Conservation (phyloP, 2,113 vertebrate species). For the Crotalus horridus region DNA sequence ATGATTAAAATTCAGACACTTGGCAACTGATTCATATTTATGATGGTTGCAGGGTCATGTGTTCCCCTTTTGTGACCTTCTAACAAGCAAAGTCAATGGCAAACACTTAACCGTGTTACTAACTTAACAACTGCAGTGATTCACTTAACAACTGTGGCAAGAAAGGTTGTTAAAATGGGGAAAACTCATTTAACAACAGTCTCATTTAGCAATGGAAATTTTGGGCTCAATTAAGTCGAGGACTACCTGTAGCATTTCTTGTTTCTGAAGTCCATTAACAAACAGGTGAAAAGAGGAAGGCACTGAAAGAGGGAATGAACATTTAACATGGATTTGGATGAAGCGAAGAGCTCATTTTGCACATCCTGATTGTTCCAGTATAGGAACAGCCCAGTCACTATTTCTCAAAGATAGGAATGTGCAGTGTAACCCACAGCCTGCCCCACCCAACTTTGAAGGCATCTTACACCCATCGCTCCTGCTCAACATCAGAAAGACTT, state of each 20-base stretch:
- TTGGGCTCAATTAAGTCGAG: not conserved
- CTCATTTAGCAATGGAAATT: not conserved
- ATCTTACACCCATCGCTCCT: not conserved
- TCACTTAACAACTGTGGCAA: not conserved
- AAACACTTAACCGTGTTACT: not conserved
- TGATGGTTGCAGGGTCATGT: not conserved
- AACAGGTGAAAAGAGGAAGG: not conserved
- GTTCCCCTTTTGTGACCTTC: not conserved
- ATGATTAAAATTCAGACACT: not conserved
- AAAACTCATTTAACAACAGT: not conserved
- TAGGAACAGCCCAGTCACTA: not conserved
- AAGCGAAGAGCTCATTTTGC: no score
- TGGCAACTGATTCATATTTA: not conserved
- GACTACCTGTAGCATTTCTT: not conserved
- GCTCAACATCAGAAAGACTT: not conserved
- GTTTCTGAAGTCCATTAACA: not conserved
- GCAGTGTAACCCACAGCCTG: not conserved
- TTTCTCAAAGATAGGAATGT: not conserved
- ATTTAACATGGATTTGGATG: no score
- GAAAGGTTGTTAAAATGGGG: not conserved
- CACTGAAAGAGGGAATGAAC: not conserved
- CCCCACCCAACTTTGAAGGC: not conserved
- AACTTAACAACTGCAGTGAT: not conserved
- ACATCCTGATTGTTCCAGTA: no score
- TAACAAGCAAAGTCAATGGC: not conserved